A percentile compares a stretch with the other conserved stretches of the same genome.
These are phyloP conservation scores for Macrosiphum euphorbiae DNA, from an alignment of 2,888 invertebrate species.

Conservation along the genomic window DNA sequence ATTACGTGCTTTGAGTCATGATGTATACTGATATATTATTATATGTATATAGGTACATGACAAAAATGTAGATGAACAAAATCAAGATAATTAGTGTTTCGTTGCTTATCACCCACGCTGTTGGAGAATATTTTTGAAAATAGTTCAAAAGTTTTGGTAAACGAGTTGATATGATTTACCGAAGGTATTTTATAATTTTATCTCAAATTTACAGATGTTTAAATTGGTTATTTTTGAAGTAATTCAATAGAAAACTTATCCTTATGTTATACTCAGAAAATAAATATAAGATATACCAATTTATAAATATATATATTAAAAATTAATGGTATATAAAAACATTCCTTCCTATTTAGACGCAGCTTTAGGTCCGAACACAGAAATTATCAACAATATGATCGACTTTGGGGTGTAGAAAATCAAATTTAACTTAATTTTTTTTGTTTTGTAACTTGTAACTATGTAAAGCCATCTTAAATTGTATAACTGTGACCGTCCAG, in stretches of 20 bases:
- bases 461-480: too few species aligned
- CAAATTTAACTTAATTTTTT: too few species aligned
- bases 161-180: not conserved
- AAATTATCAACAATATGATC: too few species aligned
- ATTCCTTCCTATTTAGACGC: too few species aligned
- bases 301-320: not conserved
- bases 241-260: not conserved
- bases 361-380: too few species aligned
- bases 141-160: not conserved
- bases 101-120: not conserved
- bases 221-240: not conserved
- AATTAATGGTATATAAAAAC: not conserved
- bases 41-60: not conserved
- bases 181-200: not conserved
- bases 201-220: not conserved
- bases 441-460: too few species aligned
- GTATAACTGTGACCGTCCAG: too few species aligned
- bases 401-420: too few species aligned
- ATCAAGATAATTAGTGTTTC: not conserved
- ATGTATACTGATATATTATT: not conserved
- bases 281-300: not conserved
- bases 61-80: not conserved
- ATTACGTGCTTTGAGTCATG: not conserved
- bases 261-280: not conserved
- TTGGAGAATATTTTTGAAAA: not conserved